Conservation (phyloP, 2,888 invertebrate genomes). For the Drosophila eohydei region DNA sequence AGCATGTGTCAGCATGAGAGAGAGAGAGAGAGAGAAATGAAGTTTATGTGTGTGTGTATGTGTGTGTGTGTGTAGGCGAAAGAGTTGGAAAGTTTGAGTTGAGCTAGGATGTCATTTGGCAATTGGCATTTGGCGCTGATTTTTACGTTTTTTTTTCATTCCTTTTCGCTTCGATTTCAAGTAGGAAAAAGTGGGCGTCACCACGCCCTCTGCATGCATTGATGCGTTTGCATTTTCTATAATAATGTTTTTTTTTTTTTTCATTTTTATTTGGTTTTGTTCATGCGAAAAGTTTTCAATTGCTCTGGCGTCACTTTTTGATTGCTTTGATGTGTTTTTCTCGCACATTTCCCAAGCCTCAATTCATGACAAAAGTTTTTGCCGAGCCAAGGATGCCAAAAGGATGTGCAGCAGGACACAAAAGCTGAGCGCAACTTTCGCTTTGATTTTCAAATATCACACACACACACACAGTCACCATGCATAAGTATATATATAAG, state of each 20-base stretch:
- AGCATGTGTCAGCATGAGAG: background rate
- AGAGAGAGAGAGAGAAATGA: background rate
- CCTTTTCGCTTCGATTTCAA: slow-evolving; percentile 18
- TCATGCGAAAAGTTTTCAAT: slow-evolving; percentile 79
- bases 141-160: background rate
- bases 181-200: background rate
- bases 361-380: slow-evolving; percentile 78
- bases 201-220: slow-evolving; percentile 33
- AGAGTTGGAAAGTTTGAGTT: slow-evolving; percentile 3
- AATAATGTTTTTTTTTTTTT: slow-evolving; percentile 41
- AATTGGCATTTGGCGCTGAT: slow-evolving; percentile 62
- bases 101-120: slow-evolving; percentile 47
- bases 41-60: background rate
- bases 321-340: slow-evolving; percentile 81
- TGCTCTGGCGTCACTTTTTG: slow-evolving; percentile 81
- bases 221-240: slow-evolving; percentile 63
- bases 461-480: slow-evolving; percentile 27
- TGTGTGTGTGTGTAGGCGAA: slow-evolving; percentile 1
- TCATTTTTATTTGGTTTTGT: slow-evolving; percentile 30
- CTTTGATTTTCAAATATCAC: slow-evolving; percentile 75
- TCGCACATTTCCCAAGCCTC: slow-evolving; percentile 78
- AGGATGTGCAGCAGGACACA: slow-evolving; percentile 29
- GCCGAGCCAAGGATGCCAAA: slow-evolving; percentile 37
- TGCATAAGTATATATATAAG: background rate
- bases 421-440: slow-evolving; percentile 73